Base-by-base conservation (phyloP, 2,113 vertebrate genomes). In the Guaruba guarouba region DNA sequence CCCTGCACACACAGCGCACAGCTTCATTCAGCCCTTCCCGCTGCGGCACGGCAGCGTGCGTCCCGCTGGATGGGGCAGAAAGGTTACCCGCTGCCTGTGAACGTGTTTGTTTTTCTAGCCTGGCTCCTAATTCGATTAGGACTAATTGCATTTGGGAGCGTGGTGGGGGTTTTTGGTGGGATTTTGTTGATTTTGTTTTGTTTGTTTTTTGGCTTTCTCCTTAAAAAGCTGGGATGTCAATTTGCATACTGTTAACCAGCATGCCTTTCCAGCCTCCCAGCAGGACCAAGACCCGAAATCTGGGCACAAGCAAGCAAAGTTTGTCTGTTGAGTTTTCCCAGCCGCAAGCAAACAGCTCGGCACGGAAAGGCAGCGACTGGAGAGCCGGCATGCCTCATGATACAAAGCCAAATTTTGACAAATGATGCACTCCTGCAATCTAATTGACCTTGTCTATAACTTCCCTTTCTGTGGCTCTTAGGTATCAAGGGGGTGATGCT, bases 61-160 rank as follows among this genome's bases (percentile, higher is more conserved):
- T 54, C 85, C 63, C 4, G 0, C 33, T 0, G 48, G 43, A 55
- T 0, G 0, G 63, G 82, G 82, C 12, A 28, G 57, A 24, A 51
- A 90, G 89, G 82, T 88, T n/a, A 5, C 75, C 48, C 3, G 7
- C 81, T 61, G 93, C 96, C 88, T 84, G 62, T n/a, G 67, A 92
- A 92, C 0, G 0, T 81, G 84, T 94, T 95, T 96, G 91, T 93
- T 95, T 96, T 96, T 90, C 93, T 92, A 76, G 54, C 27, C 51
- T 5, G 0, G 74, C 70, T 95, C 80, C 74, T 95, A 95, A 95
- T 86, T 94, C 10, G 10, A 95, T 96, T 96, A 95, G 76, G 48
- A 24, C 70, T 97, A 96, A 97, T 95, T 96, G 90, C 90, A 92
- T 93, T 88, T 92, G 86, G 62, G 95, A 97, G 80, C 0, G 6